These are phyloP conservation scores for Tuberolachnus salignus DNA, from an alignment of 2,888 invertebrate genomes.

Conservation along the genomic window DNA sequence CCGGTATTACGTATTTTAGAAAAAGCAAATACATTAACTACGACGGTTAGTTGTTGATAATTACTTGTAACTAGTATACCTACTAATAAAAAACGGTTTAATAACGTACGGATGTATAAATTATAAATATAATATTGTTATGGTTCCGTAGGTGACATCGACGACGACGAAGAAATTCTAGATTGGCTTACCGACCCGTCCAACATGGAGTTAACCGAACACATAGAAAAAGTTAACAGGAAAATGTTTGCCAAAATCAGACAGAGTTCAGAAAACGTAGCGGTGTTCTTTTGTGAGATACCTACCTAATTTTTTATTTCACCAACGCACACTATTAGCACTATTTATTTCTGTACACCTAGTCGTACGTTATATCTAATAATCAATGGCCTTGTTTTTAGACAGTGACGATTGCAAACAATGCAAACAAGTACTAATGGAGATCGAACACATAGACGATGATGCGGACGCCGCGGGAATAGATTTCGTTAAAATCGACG, in stretches of 20 bases:
- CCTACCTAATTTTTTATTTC: too few species aligned
- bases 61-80: not conserved
- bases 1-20: conserved; percentile 88
- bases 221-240: conserved; percentile 86
- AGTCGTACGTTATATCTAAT: too few species aligned
- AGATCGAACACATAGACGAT: conserved; percentile 92
- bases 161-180: conserved; percentile 84
- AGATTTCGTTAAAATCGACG: conserved; percentile 91
- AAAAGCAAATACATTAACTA: conserved; percentile 87
- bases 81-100: not conserved
- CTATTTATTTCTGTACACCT: too few species aligned
- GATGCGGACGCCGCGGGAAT: conserved; percentile 89
- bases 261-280: conserved; percentile 86
- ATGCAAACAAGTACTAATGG: conserved; percentile 83
- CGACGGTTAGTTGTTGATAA: conserved; percentile 67
- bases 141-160: conserved; percentile 73
- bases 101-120: not conserved
- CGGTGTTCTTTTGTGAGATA: conserved; percentile 91
- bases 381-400: conserved; percentile 63
- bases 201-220: conserved; percentile 92
- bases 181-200: conserved; percentile 93
- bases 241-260: conserved; percentile 93
- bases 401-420: conserved; percentile 95
- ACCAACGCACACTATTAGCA: too few species aligned
- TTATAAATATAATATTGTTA: not conserved